phyloP scores from a whole-genome alignment of 2,113 vertebrate species.

The Xenopus laevis region DNA sequence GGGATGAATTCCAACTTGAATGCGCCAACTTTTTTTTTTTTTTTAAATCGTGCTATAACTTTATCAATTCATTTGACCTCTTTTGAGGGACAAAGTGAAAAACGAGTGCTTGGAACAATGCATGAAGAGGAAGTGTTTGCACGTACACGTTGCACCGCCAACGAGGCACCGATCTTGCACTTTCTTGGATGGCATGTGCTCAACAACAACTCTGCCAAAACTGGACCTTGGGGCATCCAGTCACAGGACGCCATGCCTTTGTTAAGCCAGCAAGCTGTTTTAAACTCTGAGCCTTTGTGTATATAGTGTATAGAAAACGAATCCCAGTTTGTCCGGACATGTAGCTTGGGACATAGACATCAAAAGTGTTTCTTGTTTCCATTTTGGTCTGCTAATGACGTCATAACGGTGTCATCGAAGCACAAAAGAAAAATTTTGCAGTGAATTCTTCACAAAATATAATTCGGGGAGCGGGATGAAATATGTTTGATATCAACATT shows the following conservation, averaged over 20 bases:
- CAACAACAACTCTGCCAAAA: constrained; percentile 56
- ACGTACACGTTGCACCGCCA: constrained; percentile 56
- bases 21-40: constrained; percentile 48
- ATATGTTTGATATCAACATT: constrained; percentile 47
- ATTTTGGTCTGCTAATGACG: constrained; percentile 49
- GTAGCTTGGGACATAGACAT: too few relatives aligned
- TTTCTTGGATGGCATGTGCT: constrained; percentile 53
- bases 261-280: constrained; percentile 75
- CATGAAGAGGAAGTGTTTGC: constrained; percentile 61
- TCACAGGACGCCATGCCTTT: constrained; percentile 56
- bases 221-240: constrained; percentile 56
- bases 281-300: constrained; percentile 57
- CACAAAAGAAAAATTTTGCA: constrained; percentile 60
- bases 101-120: constrained; percentile 55
- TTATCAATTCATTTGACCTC: constrained; percentile 44
- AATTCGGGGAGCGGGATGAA: constrained; percentile 49
- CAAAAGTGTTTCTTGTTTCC: constrained; percentile 55
- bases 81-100: constrained; percentile 47
- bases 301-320: constrained; percentile 57
- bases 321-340: constrained; percentile 33
- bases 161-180: constrained; percentile 59
- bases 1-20: constrained; percentile 55
- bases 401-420: constrained; percentile 69
- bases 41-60: constrained; percentile 48
- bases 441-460: constrained; percentile 52